Conservation (phyloP, 2,797 vertebrate species). For the Lutjanus campechanus region DNA sequence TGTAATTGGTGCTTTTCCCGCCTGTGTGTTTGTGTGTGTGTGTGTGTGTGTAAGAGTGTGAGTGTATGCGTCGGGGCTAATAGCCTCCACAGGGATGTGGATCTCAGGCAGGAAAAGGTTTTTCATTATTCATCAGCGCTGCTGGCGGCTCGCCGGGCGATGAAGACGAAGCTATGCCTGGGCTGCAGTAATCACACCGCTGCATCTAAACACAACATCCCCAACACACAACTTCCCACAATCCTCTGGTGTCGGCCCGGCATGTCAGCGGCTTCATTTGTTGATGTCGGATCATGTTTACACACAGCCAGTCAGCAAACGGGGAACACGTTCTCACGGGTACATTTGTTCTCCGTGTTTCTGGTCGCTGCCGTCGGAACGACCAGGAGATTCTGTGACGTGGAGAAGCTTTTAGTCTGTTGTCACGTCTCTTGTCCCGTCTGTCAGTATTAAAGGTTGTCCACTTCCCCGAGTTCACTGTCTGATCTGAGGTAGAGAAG, state of each 20-base stretch:
- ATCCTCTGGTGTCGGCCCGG: constrained; percentile 4
- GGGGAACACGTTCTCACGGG: not conserved
- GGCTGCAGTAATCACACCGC: constrained; percentile 17
- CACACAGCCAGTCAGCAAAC: not conserved
- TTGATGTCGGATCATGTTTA: constrained; percentile 5
- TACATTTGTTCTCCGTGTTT: too few relatives aligned
- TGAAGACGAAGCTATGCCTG: not conserved
- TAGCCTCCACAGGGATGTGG: constrained; percentile 38
- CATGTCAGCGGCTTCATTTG: not conserved
- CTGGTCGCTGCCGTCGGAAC: not conserved
- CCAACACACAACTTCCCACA: constrained; percentile 30
- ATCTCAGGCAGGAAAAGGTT: constrained; percentile 42
- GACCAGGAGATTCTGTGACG: not conserved
- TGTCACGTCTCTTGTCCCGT: not conserved
- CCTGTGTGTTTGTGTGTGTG: constrained; percentile 18
- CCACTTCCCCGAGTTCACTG: too few relatives aligned
- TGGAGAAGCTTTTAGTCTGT: not conserved
- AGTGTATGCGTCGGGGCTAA: constrained; percentile 36
- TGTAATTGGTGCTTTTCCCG: constrained; percentile 16
- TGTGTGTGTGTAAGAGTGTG: constrained; percentile 30
- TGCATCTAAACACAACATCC: constrained; percentile 40
- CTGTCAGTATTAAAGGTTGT: not conserved
- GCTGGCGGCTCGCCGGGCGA: not conserved
- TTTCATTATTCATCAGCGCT: constrained; percentile 49
- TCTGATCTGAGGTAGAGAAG: too few relatives aligned